Conservation (phyloP, 2,888 invertebrate species). For the Nomada fabriciana region DNA sequence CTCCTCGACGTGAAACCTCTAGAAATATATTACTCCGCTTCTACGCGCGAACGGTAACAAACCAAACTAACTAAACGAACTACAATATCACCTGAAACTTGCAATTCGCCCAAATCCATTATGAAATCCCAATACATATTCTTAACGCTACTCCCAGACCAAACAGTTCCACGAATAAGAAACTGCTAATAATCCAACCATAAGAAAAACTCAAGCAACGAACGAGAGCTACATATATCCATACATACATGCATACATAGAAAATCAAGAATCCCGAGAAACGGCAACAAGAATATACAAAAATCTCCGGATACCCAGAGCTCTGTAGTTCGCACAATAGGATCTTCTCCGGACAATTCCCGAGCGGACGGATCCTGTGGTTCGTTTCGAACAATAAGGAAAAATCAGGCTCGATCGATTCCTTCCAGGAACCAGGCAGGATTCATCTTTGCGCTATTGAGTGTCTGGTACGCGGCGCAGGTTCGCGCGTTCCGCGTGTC, state of each 20-base stretch:
- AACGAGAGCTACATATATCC: background rate
- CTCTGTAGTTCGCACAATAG: constrained; percentile 32
- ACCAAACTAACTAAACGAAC: no score
- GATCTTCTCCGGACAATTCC: constrained; percentile 47
- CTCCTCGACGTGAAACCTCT: no score
- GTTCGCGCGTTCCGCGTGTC: constrained; percentile 26
- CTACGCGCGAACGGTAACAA: no score
- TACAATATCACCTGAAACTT: no score
- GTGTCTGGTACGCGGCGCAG: constrained; percentile 21
- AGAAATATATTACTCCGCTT: no score
- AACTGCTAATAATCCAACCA: background rate
- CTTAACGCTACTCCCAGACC: background rate
- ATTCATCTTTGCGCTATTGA: constrained; percentile 53
- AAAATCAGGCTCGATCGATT: constrained; percentile 58
- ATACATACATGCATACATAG: background rate
- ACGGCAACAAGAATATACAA: constrained; percentile 12
- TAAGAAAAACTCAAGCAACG: background rate
- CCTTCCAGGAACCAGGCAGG: constrained; percentile 46
- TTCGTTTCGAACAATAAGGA: constrained; percentile 51
- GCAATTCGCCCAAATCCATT: no score
- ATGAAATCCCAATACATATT: background rate
- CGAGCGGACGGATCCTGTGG: constrained; percentile 25
- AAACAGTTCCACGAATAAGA: background rate
- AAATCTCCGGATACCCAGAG: constrained; percentile 16
- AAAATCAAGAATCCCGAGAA: background rate